Evolutionary conservation across 2,888 invertebrate species (phyloP), one percentile per base, ranked within the genome.

Genomic region (Apodemia mormo): DNA sequence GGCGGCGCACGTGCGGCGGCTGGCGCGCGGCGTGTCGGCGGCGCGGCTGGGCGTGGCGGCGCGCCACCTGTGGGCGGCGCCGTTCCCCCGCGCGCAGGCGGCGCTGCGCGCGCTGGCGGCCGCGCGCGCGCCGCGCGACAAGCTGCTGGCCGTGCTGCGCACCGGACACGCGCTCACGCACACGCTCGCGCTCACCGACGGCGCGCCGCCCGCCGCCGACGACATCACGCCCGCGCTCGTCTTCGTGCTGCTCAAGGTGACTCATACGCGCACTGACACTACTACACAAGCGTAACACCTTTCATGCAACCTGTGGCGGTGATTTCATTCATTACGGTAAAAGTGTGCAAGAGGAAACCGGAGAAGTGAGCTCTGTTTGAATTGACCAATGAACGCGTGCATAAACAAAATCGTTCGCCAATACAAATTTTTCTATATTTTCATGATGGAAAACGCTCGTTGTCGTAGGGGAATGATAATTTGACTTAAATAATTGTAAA

Each of bases 141-240:
- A 98, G 89, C 70, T 97, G 71, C 94, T 95, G 81, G 98, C 98
- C 86, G 95, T 98, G 49, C 94, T 96, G 82, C 95, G 98, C 68
- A 98, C 99, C 85, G 97, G 98, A 77, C 96, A 96, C 52, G 97
- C 98, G 74, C 98, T 99, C 78, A 98, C 99, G 96, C 97, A 98
- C 85, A 94, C 99, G 76, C 94, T 99, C 76, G 96, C 97, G 43
- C 95, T 99, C 92, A 96, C 97, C 58, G 96, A 97, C 67, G 95
- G 95, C 78, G 94, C 95, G 65, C 94, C 95, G 66, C 95, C 96
- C 33, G 96, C 98, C 40, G 97, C 99, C 2, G 99, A 99, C 90
- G 99, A 99, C 92, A 96, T 99, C 82, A 97, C 98, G 81, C 99
- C 99, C 1, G 98, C 99, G 37, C 95, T 99, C 75, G 98, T 99